Base-by-base conservation (phyloP, 2,113 vertebrate genomes). In the Globicephala melas region DNA sequence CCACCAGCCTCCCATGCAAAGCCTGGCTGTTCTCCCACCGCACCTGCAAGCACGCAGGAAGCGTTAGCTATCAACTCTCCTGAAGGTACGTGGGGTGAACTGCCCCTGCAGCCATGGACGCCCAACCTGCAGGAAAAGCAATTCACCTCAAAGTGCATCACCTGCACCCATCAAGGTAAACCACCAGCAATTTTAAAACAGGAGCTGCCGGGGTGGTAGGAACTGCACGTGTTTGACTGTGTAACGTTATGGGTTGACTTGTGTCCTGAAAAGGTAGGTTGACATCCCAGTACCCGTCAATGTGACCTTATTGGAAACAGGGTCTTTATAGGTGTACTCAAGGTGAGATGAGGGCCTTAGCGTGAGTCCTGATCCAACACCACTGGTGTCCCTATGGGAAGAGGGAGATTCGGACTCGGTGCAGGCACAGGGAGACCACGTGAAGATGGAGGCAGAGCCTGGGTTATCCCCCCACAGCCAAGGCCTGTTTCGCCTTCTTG, bases 161-260 rank as follows among this genome's bases (percentile, higher is more conserved):
- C 44, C 4, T 6, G 55, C 65, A 9, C 11, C 2, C 1, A 4
- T 55, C 1, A 1, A 58, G 11, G 11, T 14, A 41, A 41, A 65
- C n/a, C 55, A 65, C 31, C 5, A 3, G 18, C n/a, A 14, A 77
- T 18, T 25, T 38, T 23, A 84, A n/a, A 53, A 23, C 63, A 41
- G 2, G 12, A 84, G 25, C 63, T 38, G 3, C 71, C 8, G 1
- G 6, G 20, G 5, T 6, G 31, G 14, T 55, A 36, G 38, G 18
- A 33, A 3, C 14, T 2, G 6, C n/a, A 1, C 0, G 0, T 10
- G 31, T 20, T 38, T 15, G 33, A 31, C 31, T 36, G 5, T 36
- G 25, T 31, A 14, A 74, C 5, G 8, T 36, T 9, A 41, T 4
- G 4, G 41, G 33, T 1, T 50, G 33, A 36, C 23, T 4, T 53